Base-by-base conservation (phyloP, 1,140 invertebrate genomes). In the Bicyclus anynana region DNA sequence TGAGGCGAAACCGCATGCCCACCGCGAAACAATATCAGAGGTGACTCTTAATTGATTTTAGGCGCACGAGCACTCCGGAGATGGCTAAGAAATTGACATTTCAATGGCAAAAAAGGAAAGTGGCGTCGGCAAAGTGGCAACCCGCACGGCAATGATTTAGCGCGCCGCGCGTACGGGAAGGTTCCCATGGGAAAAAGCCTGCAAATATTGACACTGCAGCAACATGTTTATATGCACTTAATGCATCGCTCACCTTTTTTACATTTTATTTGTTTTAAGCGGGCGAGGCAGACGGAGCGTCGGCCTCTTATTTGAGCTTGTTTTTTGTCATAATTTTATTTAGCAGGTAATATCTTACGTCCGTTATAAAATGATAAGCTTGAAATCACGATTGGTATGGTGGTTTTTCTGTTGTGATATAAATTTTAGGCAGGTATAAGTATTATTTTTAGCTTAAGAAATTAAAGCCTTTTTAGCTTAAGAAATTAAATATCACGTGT, bases 221-320 rank as follows among this genome's bases (percentile, higher is more conserved):
- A 80, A 86, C 83, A 86, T 85, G 85, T 88, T 88, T 86, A 88
- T 88, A 86, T 83, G 82, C 82, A 82, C 85, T 88, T 88, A 88
- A 88, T 86, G 85, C 83, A 83, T 77, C 80, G 82, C 80, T 76
- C 79, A 82, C 79, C 79, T 84, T 86, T 76, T 85, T 84, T 84
- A 81, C 73, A 82, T 82, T 75, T 82, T 86, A 79, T 87, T 86
- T 87, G 82, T 76, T 78, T 69, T 74, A 71, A 72, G 65, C 80
- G 76, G 70, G 70, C 77, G 65, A 69, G 72, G 75, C 83, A 85
- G 84, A 87, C 84, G 73, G 64, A 78, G 49, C 78, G 84, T 84
- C 84, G 82, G 81, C 76, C 70, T 75, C 74, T 70, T 72, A 70
- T 78, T 82, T 74, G 72, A 75, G 72, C 76, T 77, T 72, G n/a